Evolutionary conservation across 2,113 vertebrate genomes (phyloP).

Genomic region (Poicephalus gulielmi): DNA sequence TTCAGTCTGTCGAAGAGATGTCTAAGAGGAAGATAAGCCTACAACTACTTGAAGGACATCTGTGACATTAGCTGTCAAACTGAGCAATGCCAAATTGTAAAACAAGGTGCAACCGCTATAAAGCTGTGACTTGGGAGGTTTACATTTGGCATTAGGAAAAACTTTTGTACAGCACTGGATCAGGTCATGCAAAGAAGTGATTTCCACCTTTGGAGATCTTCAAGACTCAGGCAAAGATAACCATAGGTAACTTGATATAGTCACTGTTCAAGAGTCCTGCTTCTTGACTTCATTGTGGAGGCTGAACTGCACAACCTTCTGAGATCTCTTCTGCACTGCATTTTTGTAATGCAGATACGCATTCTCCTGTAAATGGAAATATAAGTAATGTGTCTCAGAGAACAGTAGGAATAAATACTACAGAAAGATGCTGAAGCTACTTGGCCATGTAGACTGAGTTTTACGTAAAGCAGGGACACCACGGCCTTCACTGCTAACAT

Average conservation of each 20-base stretch:
- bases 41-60: not conserved
- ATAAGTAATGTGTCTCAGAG: rapidly evolving
- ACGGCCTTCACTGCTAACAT: not conserved
- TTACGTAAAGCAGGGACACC: not conserved
- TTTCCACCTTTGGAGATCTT: not conserved
- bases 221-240: not conserved
- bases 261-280: not conserved
- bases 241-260: not conserved
- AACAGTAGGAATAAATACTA: not conserved
- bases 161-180: not conserved
- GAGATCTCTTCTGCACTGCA: not conserved
- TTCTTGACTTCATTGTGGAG: not conserved
- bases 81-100: not conserved
- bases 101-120: not conserved
- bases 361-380: not conserved
- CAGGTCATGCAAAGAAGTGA: not conserved
- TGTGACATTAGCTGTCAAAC: not conserved
- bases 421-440: not conserved
- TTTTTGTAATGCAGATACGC: not conserved
- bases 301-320: not conserved
- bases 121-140: not conserved
- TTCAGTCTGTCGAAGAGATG: not conserved
- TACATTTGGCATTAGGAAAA: not conserved
- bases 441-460: not conserved
- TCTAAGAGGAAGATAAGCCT: not conserved